Percentiles rank a stretch among this genome's conserved stretches.
These are phyloP conservation scores for Rhegmatorhina hoffmannsi DNA, from an alignment of 2,113 vertebrate genomes.

Conservation along the genomic window DNA sequence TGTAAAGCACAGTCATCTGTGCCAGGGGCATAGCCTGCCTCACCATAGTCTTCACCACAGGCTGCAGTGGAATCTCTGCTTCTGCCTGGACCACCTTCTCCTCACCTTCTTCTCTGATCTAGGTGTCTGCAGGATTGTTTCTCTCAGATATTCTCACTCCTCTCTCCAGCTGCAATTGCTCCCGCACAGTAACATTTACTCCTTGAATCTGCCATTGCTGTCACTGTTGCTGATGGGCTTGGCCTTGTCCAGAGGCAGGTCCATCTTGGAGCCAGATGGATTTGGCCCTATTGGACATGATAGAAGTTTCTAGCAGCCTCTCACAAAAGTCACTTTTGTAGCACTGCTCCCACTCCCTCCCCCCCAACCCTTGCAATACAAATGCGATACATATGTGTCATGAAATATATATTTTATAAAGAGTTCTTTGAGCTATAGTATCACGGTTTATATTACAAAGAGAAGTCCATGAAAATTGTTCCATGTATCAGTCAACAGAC, in stretches of 20 bases:
- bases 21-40: background rate
- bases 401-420: background rate
- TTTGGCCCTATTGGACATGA: background rate
- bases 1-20: background rate
- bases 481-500: background rate
- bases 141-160: background rate
- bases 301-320: background rate
- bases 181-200: background rate
- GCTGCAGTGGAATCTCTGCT: background rate
- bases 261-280: background rate
- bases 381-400: background rate
- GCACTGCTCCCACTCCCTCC: fast-evolving
- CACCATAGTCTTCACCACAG: background rate
- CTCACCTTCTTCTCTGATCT: background rate
- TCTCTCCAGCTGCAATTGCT: background rate
- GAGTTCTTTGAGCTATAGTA: background rate
- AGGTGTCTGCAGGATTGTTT: background rate
- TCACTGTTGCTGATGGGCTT: background rate
- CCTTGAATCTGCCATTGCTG: background rate
- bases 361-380: background rate
- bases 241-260: background rate
- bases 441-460: background rate
- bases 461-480: background rate
- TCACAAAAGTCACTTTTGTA: background rate
- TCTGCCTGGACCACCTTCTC: background rate